Evolutionary conservation across 2,113 vertebrate species (phyloP), one percentile per base, ranked within the genome.

Genomic region (Herpetotheres cachinnans): DNA sequence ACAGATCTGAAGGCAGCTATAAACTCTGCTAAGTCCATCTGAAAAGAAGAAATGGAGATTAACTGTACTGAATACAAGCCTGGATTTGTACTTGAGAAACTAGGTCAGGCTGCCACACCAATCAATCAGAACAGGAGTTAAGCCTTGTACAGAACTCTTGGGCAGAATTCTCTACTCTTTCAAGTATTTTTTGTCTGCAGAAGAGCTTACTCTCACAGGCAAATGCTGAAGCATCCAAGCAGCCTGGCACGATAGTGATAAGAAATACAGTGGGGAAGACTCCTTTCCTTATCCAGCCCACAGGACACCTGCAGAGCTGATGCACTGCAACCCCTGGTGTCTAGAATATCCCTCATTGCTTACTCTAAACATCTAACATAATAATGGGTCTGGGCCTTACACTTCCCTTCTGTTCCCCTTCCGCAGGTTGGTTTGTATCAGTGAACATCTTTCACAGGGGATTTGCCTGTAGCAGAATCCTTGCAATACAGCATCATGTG

Each of bases 41-140:
- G 78, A 70, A 82, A 90, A 90, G 58, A 88, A 97, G 29, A 86
- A 93, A 80, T 34, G 24, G 46, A 86, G 61, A 90, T 93, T 82
- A 93, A 87, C 69, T 77, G 83, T 92, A 71, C 61, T 79, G 94
- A 93, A 55, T 34, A 50, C 42, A 87, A 76, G 81, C 66, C 81
- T 90, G 74, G 81, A 82, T 85, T 90, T 90, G 70, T 73, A 66
- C 50, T 59, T 79, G 50, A 26, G 93, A 82, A 95, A 91, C 32
- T 55, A 88, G 85, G 92, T 90, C 95, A 96, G 70, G 38, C 61
- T 92, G 82, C 76, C 82, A 73, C 82, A 69, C 50, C 88, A 87
- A 82, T 83, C 82, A 85, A 65, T 61, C 61, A 40, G 74, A 92
- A 74, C 26, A 81, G 46, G 4, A 79, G 27, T 47, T 47, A 78